Percentiles rank a stretch among this genome's conserved stretches.
Evolutionary conservation across 2,113 vertebrate species (phyloP).

Genomic region (Ptilorrhoa leucosticta): DNA sequence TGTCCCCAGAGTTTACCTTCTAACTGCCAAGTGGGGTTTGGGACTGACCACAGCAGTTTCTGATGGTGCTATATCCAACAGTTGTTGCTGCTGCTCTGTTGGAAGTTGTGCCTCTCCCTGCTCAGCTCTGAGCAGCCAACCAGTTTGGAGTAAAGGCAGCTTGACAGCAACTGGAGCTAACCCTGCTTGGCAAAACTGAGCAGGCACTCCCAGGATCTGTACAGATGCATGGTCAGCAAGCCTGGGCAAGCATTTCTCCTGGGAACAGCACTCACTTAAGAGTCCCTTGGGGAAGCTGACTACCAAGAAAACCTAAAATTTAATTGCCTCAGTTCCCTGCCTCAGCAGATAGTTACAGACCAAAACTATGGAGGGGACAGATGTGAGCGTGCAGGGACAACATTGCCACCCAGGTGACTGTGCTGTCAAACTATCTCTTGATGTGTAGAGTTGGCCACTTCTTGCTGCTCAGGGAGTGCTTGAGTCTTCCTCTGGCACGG

Average conservation of each 20-base stretch:
- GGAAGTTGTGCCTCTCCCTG: not conserved
- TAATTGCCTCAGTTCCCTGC: not conserved
- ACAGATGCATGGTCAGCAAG: not conserved
- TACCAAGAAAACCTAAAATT: not conserved
- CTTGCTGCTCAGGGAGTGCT: not conserved
- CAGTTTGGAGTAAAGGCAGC: not conserved
- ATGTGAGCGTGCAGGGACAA: not conserved
- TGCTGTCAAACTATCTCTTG: not conserved
- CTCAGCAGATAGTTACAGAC: not conserved
- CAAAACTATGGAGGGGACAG: not conserved
- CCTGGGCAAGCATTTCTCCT: not conserved
- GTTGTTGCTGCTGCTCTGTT: not conserved
- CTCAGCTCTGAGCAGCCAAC: not conserved
- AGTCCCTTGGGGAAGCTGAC: not conserved
- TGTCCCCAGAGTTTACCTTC: not conserved
- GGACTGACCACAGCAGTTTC: not conserved
- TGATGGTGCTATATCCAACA: not conserved
- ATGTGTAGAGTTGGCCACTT: not conserved
- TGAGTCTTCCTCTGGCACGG: not conserved
- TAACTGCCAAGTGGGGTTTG: not conserved
- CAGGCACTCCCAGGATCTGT: not conserved
- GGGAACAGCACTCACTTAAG: not conserved
- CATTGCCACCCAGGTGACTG: not conserved
- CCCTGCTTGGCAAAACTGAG: not conserved
- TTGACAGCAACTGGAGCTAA: not conserved